A percentile compares a stretch with the other conserved stretches of the same genome.
These are phyloP conservation scores for Oreochromis grahami DNA, from an alignment of 2,797 vertebrate species.

Conservation along the genomic window DNA sequence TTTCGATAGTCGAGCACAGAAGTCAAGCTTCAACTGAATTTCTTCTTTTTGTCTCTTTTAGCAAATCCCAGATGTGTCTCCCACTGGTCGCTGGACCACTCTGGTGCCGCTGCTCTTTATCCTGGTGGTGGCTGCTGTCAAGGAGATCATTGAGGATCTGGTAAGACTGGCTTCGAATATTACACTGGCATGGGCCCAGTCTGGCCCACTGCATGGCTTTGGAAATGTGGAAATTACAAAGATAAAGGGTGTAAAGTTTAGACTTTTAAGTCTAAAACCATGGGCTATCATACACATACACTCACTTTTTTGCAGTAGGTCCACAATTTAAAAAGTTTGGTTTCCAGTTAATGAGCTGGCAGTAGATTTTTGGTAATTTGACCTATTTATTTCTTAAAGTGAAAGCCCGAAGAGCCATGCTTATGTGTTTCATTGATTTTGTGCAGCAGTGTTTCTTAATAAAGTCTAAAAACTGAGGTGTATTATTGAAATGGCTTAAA, in stretches of 20 bases:
- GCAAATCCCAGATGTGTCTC: constrained; percentile 99
- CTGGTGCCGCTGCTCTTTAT: constrained; percentile 97
- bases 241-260: neutral
- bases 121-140: constrained; percentile 95
- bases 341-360: neutral
- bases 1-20: neutral
- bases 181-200: neutral
- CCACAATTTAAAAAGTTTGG: neutral
- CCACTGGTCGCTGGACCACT: constrained; percentile 96
- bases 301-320: neutral
- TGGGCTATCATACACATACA: neutral
- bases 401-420: neutral
- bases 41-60: constrained; percentile 41
- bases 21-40: neutral
- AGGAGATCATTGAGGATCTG: constrained; percentile 98
- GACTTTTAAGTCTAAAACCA: neutral
- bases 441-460: neutral
- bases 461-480: neutral
- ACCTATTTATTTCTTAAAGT: neutral
- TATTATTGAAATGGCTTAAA: neutral
- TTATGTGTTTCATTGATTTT: neutral
- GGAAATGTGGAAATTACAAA: neutral
- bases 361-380: neutral
- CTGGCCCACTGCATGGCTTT: neutral
- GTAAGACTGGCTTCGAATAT: constrained; percentile 56